Evolutionary conservation across 2,888 invertebrate genomes (phyloP), one percentile per base, ranked within the genome.

Genomic region (Diarsia brunnea): DNA sequence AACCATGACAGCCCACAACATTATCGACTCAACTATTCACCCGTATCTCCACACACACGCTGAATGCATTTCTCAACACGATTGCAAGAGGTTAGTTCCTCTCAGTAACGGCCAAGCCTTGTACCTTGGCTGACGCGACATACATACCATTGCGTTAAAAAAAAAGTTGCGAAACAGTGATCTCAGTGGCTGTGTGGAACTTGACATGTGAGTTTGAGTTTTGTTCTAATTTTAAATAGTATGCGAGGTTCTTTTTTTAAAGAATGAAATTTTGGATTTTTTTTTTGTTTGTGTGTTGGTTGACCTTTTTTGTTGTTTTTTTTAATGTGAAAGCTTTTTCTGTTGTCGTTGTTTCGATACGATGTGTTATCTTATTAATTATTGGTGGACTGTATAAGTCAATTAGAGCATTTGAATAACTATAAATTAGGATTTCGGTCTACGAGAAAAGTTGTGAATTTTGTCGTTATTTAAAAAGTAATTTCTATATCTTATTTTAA

Each of bases 21-120:
- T 75, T 55, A 63, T 75, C 65, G 38, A 16, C 21, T 45, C 75
- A 75, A 83, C 53, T 84, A 67, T 12, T 27, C 58, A 21, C 45
- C 78, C 85, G 87, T 87, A 60, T 78, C 43, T 78, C 38, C 51
- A 58, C 68, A 53, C 66, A 58, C 68, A 70, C 45, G 55, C 76
- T 74, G 69, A 79, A 87, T 91, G 87, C 88, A 92, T 95, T 95
- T 92, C 94, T 87, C 93, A 95, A 95, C 90, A 87, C 64, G 72
- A 71, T 69, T 85, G 80, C 91, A 89, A 91, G 92, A 87, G 91
- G 92, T 89, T 85, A 86, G 89, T 81, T 90, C 89, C 73, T 87
- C 81, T 90, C 92, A 94, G 93, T 93, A 85, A 82, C 84, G 86
- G 88, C 89, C 86, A 86, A 86, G 88, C 77, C 77, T 81, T 84